These are phyloP conservation scores for Ophiodon elongatus DNA, from an alignment of 2,113 vertebrate species.

Conservation along the genomic window DNA sequence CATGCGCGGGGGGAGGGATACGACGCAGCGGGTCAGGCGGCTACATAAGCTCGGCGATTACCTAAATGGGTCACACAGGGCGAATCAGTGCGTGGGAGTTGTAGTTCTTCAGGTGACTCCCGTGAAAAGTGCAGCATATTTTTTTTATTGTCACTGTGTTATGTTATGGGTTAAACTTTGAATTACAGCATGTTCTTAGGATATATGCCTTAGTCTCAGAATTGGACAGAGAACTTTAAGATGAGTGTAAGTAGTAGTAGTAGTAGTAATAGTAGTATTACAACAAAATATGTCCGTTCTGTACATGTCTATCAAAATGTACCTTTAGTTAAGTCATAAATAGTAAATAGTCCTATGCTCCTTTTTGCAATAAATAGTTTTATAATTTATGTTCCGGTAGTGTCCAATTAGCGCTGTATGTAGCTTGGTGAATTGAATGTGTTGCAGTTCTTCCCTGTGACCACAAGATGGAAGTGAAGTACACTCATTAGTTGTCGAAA, in stretches of 20 bases:
- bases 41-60: constrained; percentile 50
- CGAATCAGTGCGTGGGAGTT: constrained; percentile 44
- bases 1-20: neutral
- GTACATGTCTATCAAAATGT: neutral
- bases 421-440: neutral
- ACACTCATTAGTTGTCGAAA: no score
- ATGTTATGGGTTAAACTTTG: neutral
- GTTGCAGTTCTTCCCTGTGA: neutral
- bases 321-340: neutral
- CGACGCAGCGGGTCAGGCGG: neutral
- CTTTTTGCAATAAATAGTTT: neutral
- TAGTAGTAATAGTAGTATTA: neutral
- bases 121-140: neutral
- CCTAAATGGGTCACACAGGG: constrained; percentile 32
- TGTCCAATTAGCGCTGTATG: neutral
- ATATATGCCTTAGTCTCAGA: no score
- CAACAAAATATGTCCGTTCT: neutral
- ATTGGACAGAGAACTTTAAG: no score
- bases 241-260: neutral
- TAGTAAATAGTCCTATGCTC: neutral
- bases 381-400: neutral
- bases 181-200: neutral
- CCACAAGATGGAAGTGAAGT: neutral
- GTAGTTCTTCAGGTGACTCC: constrained; percentile 51
- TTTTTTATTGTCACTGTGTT: neutral